Conservation (phyloP, 2,797 vertebrate genomes). For the Vireo griseus region DNA sequence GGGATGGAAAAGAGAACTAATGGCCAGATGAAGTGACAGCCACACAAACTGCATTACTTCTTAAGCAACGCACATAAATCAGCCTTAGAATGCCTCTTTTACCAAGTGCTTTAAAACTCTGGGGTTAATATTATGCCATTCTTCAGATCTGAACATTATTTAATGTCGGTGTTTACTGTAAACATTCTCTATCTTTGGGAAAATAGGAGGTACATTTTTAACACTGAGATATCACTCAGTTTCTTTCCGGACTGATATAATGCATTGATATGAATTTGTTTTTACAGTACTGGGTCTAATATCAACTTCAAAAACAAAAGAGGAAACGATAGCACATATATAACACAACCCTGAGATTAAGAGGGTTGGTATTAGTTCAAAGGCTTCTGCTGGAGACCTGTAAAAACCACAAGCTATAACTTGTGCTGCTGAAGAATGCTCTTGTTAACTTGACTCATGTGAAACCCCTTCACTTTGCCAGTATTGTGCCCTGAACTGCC, state of each 20-base stretch:
- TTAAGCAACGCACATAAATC: background rate
- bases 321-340: background rate
- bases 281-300: background rate
- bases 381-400: background rate
- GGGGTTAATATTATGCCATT: background rate
- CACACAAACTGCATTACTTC: background rate
- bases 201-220: background rate
- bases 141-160: background rate
- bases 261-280: background rate
- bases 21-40: background rate
- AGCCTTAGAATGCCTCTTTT: background rate
- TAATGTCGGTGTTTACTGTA: background rate
- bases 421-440: background rate
- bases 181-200: background rate
- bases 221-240: background rate
- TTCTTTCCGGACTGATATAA: background rate
- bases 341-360: background rate
- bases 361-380: background rate
- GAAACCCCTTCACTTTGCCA: slow-evolving; percentile 50
- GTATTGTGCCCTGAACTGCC: slow-evolving; percentile 53
- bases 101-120: background rate
- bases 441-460: background rate
- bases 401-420: background rate
- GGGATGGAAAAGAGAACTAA: background rate
- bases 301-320: background rate